phyloP scores from a whole-genome alignment of 2,797 vertebrate genomes.

The Rhinella marina region DNA sequence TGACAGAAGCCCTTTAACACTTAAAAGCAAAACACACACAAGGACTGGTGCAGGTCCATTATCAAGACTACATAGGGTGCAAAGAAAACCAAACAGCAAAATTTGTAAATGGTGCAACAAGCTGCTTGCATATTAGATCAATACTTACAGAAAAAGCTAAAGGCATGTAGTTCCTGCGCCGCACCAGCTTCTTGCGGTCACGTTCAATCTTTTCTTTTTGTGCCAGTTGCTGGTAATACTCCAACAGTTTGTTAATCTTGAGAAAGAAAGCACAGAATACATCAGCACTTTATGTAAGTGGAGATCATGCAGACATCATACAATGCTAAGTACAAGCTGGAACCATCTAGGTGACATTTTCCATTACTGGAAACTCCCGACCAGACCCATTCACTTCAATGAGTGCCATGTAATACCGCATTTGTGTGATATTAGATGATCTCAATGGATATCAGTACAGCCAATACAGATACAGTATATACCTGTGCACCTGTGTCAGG shows the following conservation, averaged over 20 bases:
- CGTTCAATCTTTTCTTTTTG: constrained; percentile 96
- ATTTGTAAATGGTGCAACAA: background rate
- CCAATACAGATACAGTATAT: no score
- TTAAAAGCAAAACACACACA: no score
- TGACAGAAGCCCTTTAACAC: no score
- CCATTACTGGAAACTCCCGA: background rate
- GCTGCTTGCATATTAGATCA: background rate
- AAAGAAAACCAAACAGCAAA: no score
- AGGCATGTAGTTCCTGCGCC: constrained; percentile 94
- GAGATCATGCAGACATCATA: background rate
- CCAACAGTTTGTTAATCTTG: constrained; percentile 96
- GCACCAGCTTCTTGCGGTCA: constrained; percentile 94
- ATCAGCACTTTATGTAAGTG: background rate
- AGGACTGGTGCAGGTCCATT: no score
- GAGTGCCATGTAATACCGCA: no score
- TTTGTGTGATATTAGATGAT: no score
- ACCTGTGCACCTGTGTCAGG: no score
- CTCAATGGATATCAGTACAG: background rate
- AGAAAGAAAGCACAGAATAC: background rate
- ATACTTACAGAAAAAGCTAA: constrained; percentile 92
- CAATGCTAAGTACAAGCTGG: background rate
- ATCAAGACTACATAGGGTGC: no score
- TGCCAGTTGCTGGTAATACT: constrained; percentile 97
- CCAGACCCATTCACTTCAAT: no score
- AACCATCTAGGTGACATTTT: background rate